phyloP scores from a whole-genome alignment of 2,113 vertebrate genomes.

The Acrocephalus arundinaceus region DNA sequence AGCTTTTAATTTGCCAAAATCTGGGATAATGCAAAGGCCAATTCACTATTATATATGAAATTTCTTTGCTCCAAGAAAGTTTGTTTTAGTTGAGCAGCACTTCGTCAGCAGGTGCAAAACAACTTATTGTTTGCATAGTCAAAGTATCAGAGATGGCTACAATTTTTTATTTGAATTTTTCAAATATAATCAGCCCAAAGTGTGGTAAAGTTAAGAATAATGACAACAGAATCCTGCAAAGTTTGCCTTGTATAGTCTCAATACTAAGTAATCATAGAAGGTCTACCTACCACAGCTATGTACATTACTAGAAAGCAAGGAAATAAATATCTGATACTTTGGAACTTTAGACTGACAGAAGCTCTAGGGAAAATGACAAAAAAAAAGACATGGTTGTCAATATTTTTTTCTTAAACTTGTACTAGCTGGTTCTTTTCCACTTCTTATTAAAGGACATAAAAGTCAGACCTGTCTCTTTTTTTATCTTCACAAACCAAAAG shows the following conservation, averaged over 20 bases:
- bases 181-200: background rate
- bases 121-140: background rate
- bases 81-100: background rate
- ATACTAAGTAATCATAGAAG: background rate
- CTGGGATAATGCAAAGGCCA: background rate
- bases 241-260: background rate
- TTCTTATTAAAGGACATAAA: background rate
- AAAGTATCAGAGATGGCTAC: background rate
- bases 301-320: background rate
- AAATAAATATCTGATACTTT: background rate
- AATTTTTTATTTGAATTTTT: background rate
- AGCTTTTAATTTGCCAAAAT: background rate
- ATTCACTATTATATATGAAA: background rate
- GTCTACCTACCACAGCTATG: background rate
- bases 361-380: background rate
- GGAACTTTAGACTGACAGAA: background rate
- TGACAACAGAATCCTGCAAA: background rate
- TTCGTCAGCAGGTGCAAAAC: background rate
- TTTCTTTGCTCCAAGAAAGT: background rate
- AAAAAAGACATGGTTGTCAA: background rate
- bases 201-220: background rate
- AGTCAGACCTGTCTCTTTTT: background rate
- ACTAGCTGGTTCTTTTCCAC: background rate
- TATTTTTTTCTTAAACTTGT: background rate
- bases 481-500: background rate